Evolutionary conservation across 2,113 vertebrate species (phyloP).

Genomic region (Dissostichus mawsoni): DNA sequence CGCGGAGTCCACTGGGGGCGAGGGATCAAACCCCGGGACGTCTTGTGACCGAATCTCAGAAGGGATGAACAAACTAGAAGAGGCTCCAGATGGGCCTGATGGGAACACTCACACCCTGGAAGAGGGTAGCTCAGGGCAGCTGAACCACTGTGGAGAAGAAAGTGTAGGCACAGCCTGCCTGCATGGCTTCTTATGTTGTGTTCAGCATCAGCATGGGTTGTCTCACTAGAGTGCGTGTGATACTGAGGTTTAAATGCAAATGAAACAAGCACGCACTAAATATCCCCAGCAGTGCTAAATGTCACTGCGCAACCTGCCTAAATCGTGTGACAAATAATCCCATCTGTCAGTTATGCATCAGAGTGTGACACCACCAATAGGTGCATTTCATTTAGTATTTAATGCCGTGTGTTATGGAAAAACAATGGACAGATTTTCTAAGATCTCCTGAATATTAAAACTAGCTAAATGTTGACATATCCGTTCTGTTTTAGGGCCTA

Average conservation of each 20-base stretch:
- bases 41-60: constrained; percentile 66
- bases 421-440: not conserved
- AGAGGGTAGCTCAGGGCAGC: constrained; percentile 81
- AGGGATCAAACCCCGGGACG: constrained; percentile 41
- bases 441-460: not conserved
- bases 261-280: constrained; percentile 5
- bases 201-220: constrained; percentile 62
- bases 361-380: constrained; percentile 21
- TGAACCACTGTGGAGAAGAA: constrained; percentile 83
- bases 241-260: constrained; percentile 16
- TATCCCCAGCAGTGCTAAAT: not conserved
- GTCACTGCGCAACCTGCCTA: not conserved
- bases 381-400: constrained; percentile 3
- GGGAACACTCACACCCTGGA: constrained; percentile 51
- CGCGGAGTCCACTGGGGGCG: constrained; percentile 40
- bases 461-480: not conserved
- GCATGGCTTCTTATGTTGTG: constrained; percentile 73
- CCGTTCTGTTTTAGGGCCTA: constrained; percentile 82
- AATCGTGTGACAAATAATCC: not conserved
- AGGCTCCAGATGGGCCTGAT: constrained; percentile 42
- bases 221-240: constrained; percentile 30
- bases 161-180: constrained; percentile 88
- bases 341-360: not conserved
- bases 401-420: constrained; percentile 4
- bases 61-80: constrained; percentile 57